These are phyloP conservation scores for Dendrolimus houi DNA, from an alignment of 2,888 invertebrate species.

Conservation along the genomic window DNA sequence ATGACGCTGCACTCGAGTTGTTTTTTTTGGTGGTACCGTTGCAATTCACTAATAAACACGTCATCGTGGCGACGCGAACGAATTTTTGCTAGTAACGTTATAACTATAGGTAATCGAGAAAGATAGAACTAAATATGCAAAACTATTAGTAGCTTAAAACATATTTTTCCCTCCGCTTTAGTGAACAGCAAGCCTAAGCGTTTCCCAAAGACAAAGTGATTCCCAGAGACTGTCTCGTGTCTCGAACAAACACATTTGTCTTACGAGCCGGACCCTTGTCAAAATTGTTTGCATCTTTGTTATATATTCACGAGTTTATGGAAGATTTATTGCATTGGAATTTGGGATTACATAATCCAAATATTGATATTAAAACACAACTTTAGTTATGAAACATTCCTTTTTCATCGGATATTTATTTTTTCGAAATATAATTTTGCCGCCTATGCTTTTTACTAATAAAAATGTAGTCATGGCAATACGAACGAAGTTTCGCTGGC, in stretches of 20 bases:
- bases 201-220: neutral
- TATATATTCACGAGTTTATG: neutral
- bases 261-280: neutral
- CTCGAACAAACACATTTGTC: neutral
- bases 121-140: no score
- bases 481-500: no score
- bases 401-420: no score
- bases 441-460: no score
- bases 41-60: no score
- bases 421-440: slow-evolving; percentile 1
- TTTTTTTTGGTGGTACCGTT: no score
- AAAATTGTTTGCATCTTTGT: neutral
- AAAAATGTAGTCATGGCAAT: no score
- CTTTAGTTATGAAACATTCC: no score
- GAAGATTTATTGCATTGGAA: neutral
- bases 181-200: neutral
- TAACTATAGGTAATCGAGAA: no score
- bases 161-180: neutral
- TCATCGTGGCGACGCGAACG: no score
- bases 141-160: neutral
- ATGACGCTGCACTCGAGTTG: no score
- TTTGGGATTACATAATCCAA: neutral
- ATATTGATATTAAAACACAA: neutral
- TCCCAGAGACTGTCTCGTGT: neutral
- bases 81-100: no score